phyloP scores from a whole-genome alignment of 2,797 vertebrate species.

The Streptopelia turtur region DNA sequence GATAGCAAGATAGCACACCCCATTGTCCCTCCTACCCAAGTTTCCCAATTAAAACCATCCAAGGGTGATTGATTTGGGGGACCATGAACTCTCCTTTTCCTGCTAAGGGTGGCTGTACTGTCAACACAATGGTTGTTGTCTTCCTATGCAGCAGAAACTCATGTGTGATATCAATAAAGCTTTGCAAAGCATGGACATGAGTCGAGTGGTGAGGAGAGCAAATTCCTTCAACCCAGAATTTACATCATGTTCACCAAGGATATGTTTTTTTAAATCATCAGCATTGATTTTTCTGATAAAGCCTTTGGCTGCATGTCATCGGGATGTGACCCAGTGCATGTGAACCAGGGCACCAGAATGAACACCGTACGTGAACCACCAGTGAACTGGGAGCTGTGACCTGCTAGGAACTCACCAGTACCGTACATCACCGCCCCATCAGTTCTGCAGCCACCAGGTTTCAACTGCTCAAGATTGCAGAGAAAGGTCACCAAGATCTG shows the following conservation, averaged over 20 bases:
- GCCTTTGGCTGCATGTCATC: accelerated
- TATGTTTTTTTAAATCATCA: neutral
- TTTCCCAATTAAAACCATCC: neutral
- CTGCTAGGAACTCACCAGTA: accelerated
- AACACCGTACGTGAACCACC: accelerated
- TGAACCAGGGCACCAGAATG: neutral
- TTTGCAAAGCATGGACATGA: neutral
- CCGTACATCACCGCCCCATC: accelerated
- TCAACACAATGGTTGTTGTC: accelerated
- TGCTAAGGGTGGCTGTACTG: neutral
- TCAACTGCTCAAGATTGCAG: neutral
- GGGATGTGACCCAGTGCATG: accelerated
- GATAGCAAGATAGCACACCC: neutral
- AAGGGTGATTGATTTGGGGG: neutral
- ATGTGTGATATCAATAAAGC: accelerated
- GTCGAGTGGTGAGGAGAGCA: accelerated
- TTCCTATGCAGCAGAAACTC: neutral
- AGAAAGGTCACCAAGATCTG: neutral
- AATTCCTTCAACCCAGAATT: neutral
- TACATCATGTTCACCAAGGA: neutral
- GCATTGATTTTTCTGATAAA: neutral
- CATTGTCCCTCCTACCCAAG: neutral
- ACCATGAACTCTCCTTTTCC: neutral
- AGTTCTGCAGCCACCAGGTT: neutral
- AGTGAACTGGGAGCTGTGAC: neutral